Evolutionary conservation across 2,888 invertebrate genomes (phyloP), one percentile per base, ranked within the genome.

Genomic region (Itoplectis maculator): DNA sequence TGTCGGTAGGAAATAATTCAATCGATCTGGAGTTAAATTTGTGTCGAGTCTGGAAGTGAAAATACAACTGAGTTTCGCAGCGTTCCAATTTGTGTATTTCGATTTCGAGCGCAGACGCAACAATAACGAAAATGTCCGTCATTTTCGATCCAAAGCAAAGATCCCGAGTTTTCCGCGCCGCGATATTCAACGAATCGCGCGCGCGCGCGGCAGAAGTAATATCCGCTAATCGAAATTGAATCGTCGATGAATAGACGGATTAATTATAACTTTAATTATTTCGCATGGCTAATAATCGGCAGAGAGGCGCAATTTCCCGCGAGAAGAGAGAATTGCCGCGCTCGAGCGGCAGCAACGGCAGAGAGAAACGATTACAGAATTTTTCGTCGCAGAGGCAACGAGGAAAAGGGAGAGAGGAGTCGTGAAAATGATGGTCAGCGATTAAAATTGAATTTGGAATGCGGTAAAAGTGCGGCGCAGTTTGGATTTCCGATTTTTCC

Each of bases 401-500:
- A 0, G 1, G 20, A 20, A 18, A 11, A 13, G 37, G 18, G 2
- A 18, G 15, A 2, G 61, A 15, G 61, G 37, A 2, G 15, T 4
- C 9, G 15, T 35, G 9, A 23, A 65, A 65, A 42, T 65, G 65
- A 45, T 65, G 65, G 65, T 65, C 42, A 42, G 45, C 72, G 47
- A 59, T 61, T 61, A 61, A 72, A 61, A 72, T 37, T 20, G 47
- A 72, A 59, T 20, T 72, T 20, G 45, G 40, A 45, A 35, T 61
- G 29, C 40, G 47, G 59, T n/a, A 13, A 72, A 61, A 72, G 72
- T 45, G 45, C 45, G 40, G 72, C 20, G 65, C 15, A 29, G 35
- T 70, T 56, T 70, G 13, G 45, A 72, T 61, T 59, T 61, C 59
- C 61, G 35, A 61, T 72, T 59, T 47, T 59, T 45, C 56, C 23